A percentile compares a stretch with the other conserved stretches of the same genome.
Conservation (phyloP, 2,113 vertebrate species). For the Siphamia tubifer region DNA sequence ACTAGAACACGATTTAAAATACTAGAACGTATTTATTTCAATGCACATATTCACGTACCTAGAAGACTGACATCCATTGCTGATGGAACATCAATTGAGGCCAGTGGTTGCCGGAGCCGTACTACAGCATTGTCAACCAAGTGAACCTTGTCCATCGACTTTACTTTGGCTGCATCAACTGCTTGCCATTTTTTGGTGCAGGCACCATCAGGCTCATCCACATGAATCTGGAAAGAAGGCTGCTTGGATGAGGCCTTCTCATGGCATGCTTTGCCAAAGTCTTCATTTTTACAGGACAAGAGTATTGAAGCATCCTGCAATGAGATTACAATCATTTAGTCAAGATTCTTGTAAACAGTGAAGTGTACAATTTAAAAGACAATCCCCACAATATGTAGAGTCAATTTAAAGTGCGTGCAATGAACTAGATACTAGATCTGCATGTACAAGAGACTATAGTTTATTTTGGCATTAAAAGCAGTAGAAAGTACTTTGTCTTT, state of each 20-base stretch:
- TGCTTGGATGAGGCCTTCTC: slow-evolving; percentile 77
- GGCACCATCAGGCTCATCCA: slow-evolving; percentile 85
- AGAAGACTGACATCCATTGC: slow-evolving; percentile 88
- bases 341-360: neutral
- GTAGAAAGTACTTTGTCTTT: too few species aligned
- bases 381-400: too few species aligned
- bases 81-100: slow-evolving; percentile 77
- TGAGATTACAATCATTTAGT: neutral
- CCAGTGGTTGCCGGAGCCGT: slow-evolving; percentile 84
- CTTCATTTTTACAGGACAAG: slow-evolving; percentile 76
- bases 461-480: too few species aligned
- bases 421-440: too few species aligned
- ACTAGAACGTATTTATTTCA: too few species aligned
- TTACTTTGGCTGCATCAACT: slow-evolving; percentile 21
- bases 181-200: slow-evolving; percentile 50
- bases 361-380: too few species aligned
- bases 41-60: slow-evolving; percentile 69
- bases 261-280: slow-evolving; percentile 50
- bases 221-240: slow-evolving; percentile 73
- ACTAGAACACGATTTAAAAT: too few species aligned
- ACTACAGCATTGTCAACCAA: slow-evolving; percentile 78
- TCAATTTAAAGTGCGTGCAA: too few species aligned
- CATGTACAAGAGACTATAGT: too few species aligned
- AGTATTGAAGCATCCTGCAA: slow-evolving; percentile 69
- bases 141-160: slow-evolving; percentile 31